Evolutionary conservation across 1,140 invertebrate species (phyloP).

Genomic region (Drosophila nasuta): DNA sequence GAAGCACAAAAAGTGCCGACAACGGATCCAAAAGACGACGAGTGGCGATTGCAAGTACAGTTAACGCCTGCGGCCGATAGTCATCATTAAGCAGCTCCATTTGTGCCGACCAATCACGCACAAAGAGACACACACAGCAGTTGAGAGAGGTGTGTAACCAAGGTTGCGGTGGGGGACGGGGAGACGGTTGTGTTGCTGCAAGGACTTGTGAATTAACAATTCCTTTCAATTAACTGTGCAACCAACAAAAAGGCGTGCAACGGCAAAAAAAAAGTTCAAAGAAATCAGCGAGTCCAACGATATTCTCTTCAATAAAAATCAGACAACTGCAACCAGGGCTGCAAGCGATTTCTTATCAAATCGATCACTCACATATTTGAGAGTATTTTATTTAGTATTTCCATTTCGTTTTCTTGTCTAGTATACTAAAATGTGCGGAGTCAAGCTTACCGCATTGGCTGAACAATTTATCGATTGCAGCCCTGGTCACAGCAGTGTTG

Average conservation of each 20-base stretch:
- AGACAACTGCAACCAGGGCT: conserved; percentile 48
- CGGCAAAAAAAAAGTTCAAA: conserved; percentile 3
- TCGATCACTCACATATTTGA: background rate
- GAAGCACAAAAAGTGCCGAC: conserved; percentile 21
- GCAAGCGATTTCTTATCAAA: background rate
- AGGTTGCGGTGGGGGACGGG: background rate
- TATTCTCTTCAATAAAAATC: conserved; percentile 83
- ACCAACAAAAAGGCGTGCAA: conserved; percentile 61
- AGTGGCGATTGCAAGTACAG: conserved; percentile 13
- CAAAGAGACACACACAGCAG: conserved; percentile 46
- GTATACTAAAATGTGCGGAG: no score
- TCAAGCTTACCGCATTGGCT: no score
- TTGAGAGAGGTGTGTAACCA: background rate
- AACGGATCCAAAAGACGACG: conserved; percentile 1
- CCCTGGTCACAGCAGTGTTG: conserved; percentile 24
- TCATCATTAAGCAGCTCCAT: conserved; percentile 51
- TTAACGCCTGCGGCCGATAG: conserved; percentile 28
- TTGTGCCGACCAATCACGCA: conserved; percentile 68
- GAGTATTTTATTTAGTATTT: background rate
- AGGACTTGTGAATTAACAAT: conserved; percentile 74
- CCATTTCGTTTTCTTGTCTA: no score
- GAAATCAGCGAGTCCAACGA: conserved; percentile 54
- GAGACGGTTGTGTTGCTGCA: background rate
- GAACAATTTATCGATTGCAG: background rate
- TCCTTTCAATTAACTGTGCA: conserved; percentile 79